Evolutionary conservation across 2,797 vertebrate species (phyloP).

Genomic region (Pelochelys cantorii): DNA sequence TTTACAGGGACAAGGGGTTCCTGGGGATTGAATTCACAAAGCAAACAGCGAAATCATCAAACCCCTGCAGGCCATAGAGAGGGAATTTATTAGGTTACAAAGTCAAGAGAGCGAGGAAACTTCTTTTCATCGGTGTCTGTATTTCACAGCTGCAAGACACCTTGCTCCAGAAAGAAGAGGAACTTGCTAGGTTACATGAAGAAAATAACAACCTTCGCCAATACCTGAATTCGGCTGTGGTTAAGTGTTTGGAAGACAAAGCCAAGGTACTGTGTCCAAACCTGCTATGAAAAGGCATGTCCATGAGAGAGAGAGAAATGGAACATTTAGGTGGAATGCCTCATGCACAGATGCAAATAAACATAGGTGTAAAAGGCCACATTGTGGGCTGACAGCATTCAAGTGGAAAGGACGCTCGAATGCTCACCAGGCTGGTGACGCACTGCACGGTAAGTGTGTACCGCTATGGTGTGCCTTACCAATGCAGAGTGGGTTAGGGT

Average conservation of each 20-base stretch:
- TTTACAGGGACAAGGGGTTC: constrained; percentile 55
- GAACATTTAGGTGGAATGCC: neutral
- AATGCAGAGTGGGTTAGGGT: neutral
- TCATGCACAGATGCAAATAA: neutral
- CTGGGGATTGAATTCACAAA: constrained; percentile 62
- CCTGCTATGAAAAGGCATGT: neutral
- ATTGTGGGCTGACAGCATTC: neutral
- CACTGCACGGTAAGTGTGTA: neutral
- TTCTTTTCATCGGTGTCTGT: constrained; percentile 68
- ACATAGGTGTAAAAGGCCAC: neutral
- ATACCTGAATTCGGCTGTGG: constrained; percentile 91
- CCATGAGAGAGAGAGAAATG: neutral
- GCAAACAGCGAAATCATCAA: constrained; percentile 68
- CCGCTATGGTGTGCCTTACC: neutral
- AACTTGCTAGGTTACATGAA: constrained; percentile 91
- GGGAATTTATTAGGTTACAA: constrained; percentile 74
- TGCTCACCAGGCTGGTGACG: neutral
- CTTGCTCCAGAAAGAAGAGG: constrained; percentile 93
- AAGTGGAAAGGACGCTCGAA: neutral
- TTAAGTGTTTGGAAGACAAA: constrained; percentile 90
- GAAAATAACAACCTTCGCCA: constrained; percentile 93
- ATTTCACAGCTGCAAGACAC: constrained; percentile 91
- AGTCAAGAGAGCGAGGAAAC: constrained; percentile 65
- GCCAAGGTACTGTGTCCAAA: constrained; percentile 86
- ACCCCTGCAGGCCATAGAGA: constrained; percentile 58